These are phyloP conservation scores for Dissostichus mawsoni DNA, from an alignment of 2,113 vertebrate species.

Conservation along the genomic window DNA sequence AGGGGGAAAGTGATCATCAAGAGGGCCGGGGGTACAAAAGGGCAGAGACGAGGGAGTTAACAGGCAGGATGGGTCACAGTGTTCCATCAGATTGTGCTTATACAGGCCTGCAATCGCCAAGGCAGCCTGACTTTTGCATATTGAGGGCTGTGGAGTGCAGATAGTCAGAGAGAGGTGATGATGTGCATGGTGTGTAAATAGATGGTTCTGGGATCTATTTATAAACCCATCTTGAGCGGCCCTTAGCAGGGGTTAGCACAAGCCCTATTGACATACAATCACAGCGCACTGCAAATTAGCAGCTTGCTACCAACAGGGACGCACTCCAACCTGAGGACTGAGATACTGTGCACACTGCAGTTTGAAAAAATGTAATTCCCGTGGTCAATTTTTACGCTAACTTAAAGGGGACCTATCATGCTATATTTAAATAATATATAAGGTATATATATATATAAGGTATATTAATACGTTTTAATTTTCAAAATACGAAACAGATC, in stretches of 20 bases:
- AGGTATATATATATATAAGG: too few species aligned
- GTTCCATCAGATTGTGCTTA: conserved; percentile 55
- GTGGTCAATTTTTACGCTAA: background rate
- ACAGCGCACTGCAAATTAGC: conserved; percentile 58
- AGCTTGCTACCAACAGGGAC: conserved; percentile 68
- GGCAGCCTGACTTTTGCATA: conserved; percentile 57
- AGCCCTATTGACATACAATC: conserved; percentile 51
- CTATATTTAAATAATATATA: too few species aligned
- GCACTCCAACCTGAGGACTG: conserved; percentile 58
- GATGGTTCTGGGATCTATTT: conserved; percentile 81
- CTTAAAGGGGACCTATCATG: too few species aligned
- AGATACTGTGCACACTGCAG: conserved; percentile 16
- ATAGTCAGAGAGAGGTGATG: conserved; percentile 77
- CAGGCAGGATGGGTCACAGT: conserved; percentile 37
- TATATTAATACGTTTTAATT: too few species aligned
- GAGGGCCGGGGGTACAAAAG: conserved; percentile 21
- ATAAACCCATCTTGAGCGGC: conserved; percentile 79
- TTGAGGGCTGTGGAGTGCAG: conserved; percentile 53
- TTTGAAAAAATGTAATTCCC: background rate
- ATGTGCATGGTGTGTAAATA: conserved; percentile 80
- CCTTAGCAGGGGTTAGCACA: conserved; percentile 76
- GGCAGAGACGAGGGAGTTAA: conserved; percentile 27
- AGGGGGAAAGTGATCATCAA: conserved; percentile 26
- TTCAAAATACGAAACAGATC: too few species aligned
- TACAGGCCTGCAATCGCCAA: conserved; percentile 44